Conservation (phyloP, 2,797 vertebrate genomes). For the Falco concolor region DNA sequence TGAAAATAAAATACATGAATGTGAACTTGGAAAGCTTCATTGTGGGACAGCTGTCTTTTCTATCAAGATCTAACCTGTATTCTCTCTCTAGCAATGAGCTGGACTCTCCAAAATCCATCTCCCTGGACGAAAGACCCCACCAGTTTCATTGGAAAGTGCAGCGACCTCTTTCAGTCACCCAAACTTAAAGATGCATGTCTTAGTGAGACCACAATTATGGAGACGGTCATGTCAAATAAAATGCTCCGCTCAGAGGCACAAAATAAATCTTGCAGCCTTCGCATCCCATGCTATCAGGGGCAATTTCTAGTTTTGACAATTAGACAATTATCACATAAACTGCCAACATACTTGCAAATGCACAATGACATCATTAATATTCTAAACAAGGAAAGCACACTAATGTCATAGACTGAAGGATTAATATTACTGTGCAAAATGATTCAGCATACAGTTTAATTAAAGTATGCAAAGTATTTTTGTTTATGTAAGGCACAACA, state of each 20-base stretch:
- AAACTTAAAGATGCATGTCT: not conserved
- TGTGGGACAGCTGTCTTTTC: not conserved
- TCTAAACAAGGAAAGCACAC: not conserved
- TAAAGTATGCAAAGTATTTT: not conserved
- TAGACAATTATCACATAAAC: not conserved
- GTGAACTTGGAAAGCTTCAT: not conserved
- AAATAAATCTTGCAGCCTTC: not conserved
- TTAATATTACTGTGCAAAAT: not conserved
- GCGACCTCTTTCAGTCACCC: not conserved
- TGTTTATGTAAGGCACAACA: not conserved
- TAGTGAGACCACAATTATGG: not conserved
- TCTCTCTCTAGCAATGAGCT: not conserved
- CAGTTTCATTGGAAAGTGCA: not conserved
- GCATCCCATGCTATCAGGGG: not conserved
- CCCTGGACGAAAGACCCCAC: not conserved
- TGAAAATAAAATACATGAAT: not conserved
- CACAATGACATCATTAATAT: not conserved
- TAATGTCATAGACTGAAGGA: not conserved
- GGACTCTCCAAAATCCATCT: not conserved
- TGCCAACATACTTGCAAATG: not conserved
- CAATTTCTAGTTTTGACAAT: not conserved
- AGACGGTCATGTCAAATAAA: not conserved
- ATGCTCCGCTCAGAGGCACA: not conserved
- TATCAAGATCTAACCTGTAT: rapidly evolving
- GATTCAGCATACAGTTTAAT: not conserved